Conservation (phyloP, 2,888 invertebrate genomes). For the Drosophila algonquin region DNA sequence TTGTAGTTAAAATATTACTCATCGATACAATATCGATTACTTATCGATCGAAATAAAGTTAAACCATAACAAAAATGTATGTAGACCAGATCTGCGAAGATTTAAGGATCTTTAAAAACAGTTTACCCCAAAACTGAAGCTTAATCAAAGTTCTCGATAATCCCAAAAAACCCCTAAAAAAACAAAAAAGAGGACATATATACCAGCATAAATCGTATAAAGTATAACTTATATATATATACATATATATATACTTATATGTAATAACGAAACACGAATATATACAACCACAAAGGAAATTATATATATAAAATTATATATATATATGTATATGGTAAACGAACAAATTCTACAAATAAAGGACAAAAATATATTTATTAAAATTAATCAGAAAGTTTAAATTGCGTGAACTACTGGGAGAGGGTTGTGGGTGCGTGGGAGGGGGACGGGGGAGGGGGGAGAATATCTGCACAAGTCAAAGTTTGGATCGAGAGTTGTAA, state of each 20-base stretch:
- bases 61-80: conserved; percentile 13
- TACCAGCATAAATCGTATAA: conserved; percentile 27
- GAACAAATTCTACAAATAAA: conserved; percentile 70
- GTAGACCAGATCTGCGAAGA: conserved; percentile 18
- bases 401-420: conserved; percentile 12
- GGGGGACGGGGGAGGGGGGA: not conserved
- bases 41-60: not conserved
- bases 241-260: conserved; percentile 8
- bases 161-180: conserved; percentile 1
- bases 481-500: conserved; percentile 44
- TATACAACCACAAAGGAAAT: conserved; percentile 44
- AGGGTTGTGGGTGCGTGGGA: not conserved
- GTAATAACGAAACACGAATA: conserved; percentile 24
- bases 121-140: conserved; percentile 34
- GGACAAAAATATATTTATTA: conserved; percentile 75
- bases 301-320: conserved; percentile 31
- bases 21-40: conserved; percentile 19
- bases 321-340: conserved; percentile 52
- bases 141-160: conserved; percentile 44
- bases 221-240: conserved; percentile 25
- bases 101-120: conserved; percentile 1
- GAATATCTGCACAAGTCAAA: conserved; percentile 34
- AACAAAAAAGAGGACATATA: not conserved
- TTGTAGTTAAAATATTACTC: not conserved
- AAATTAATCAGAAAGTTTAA: conserved; percentile 44